Evolutionary conservation across 2,888 invertebrate genomes (phyloP), one percentile per base, ranked within the genome.

Genomic region (Sthenelais limicola): DNA sequence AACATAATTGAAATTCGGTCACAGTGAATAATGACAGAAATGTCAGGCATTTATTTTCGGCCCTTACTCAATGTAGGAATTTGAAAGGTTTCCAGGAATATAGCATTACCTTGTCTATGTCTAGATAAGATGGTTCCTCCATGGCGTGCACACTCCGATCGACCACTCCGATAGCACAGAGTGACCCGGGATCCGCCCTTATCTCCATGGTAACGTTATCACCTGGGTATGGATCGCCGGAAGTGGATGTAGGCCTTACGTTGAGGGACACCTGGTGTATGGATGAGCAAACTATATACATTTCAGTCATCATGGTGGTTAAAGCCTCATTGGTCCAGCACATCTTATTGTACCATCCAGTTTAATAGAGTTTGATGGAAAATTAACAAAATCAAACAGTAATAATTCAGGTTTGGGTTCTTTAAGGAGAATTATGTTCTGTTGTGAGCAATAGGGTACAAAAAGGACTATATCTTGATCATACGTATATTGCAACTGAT

Each of bases 101-200:
- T 28, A 7, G 5, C 35, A 35, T 62, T 5, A 62, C 62, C 62
- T 35, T 62, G 7, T 62, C 62, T 12, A 62, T 38, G 62, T 43
- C 43, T 35, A 62, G 62, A 21, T 62, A 62, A 3, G 62, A 62
- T 2, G 62, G 68, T 26, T 68, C 38, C 43, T 70, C 51, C 26
- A 70, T 32, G 21, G 56, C 33, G 21, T 70, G 56, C 3, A 70
- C 38, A 35, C 70, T 70, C 30, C 51, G 35, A 43, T 70, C 70
- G 43, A 70, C 70, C 43, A 70, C 35, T 7, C 52, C 52, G 26
- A 70, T n/a, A n/a, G 70, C 70, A 24, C 70, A 70, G 38, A 70
- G 70, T 1, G 70, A 70, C 12, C 43, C 70, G 4, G 70, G 54
- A 2, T 70, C 54, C 24, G 52, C 70, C 12, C 28, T 12, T 1